Evolutionary conservation across 2,797 vertebrate genomes (phyloP).

Genomic region (Pantherophis alleghaniensis): DNA sequence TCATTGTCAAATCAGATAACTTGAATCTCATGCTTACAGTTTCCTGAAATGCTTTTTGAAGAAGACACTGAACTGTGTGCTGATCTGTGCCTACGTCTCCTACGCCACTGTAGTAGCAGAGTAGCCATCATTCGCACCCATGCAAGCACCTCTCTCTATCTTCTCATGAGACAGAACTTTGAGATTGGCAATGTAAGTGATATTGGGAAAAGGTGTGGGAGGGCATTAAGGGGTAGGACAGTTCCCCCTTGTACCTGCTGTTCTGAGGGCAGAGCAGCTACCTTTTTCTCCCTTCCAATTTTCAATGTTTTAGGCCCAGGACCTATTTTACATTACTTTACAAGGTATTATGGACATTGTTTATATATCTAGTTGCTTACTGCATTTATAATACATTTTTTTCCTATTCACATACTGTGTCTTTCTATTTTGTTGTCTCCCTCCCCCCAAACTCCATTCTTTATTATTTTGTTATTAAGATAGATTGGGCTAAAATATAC

Average conservation of each 20-base stretch:
- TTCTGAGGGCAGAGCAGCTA: neutral
- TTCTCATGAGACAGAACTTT: conserved; percentile 94
- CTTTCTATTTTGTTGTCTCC: neutral
- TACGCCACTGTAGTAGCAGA: conserved; percentile 89
- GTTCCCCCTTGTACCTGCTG: too few species aligned
- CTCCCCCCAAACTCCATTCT: too few species aligned
- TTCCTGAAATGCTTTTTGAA: conserved; percentile 92
- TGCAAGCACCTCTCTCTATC: conserved; percentile 90
- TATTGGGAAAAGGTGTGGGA: neutral
- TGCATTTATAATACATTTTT: neutral
- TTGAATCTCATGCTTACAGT: conserved; percentile 65
- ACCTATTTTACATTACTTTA: neutral
- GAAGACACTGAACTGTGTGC: conserved; percentile 92
- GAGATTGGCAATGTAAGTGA: conserved; percentile 87
- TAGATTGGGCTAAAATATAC: neutral
- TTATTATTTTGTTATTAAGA: neutral
- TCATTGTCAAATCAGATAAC: neutral
- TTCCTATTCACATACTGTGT: neutral
- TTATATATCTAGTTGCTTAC: neutral
- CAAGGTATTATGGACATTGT: neutral
- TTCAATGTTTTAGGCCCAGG: neutral
- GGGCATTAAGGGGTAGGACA: neutral
- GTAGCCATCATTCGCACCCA: conserved; percentile 81
- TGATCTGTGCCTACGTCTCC: conserved; percentile 86
- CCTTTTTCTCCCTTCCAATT: neutral